Evolutionary conservation across 2,888 invertebrate genomes (phyloP).

Genomic region (Notodonta ziczac): DNA sequence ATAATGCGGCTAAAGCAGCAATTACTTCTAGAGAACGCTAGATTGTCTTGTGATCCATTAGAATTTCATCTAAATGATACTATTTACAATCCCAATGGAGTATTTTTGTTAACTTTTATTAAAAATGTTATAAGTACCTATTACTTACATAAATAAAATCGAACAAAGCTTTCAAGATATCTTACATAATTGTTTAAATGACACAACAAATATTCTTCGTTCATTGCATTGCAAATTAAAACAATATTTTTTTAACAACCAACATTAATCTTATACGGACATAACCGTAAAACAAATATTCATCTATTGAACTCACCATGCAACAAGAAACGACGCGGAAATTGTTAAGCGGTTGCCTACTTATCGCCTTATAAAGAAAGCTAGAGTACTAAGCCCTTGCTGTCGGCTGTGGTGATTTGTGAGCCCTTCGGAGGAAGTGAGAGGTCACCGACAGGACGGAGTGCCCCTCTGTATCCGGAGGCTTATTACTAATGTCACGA

Average conservation of each 20-base stretch:
- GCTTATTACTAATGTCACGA: slow-evolving; percentile 26
- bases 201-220: too few species aligned
- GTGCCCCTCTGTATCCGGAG: slow-evolving; percentile 23
- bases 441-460: slow-evolving; percentile 37
- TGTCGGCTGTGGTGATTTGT: slow-evolving; percentile 33
- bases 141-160: too few species aligned
- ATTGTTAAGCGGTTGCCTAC: slow-evolving; percentile 18
- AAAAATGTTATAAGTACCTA: too few species aligned
- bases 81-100: too few species aligned
- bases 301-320: neutral
- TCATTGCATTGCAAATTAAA: too few species aligned
- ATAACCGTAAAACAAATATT: neutral
- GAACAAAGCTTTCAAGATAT: too few species aligned
- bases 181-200: too few species aligned
- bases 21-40: neutral
- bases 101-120: too few species aligned
- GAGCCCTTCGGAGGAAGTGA: slow-evolving; percentile 41
- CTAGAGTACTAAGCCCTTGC: slow-evolving; percentile 23
- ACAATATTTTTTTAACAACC: neutral
- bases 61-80: too few species aligned
- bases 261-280: neutral
- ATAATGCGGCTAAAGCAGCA: neutral
- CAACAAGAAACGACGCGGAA: slow-evolving; percentile 17
- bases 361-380: slow-evolving; percentile 22
- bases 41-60: neutral